phyloP scores from a whole-genome alignment of 30 jellyfish, hydroid and myxozoan species.

The Catostylus mosaicus region DNA sequence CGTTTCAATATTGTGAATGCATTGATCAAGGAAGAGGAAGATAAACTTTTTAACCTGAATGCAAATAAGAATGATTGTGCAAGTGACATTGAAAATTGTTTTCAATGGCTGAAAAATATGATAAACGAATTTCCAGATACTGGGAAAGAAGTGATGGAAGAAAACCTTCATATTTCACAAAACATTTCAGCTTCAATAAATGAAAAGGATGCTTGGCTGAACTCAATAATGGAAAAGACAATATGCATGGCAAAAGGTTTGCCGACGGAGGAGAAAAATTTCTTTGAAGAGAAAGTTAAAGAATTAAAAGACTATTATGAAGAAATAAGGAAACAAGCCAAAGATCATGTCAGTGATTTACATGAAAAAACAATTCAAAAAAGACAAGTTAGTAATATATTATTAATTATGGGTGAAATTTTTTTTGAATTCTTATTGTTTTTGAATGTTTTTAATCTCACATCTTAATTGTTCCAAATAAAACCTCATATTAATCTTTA shows the following conservation, averaged over 20 bases:
- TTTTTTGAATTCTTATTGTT: not conserved
- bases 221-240: conserved; percentile 7
- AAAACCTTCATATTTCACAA: conserved; percentile 9
- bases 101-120: conserved; percentile 42
- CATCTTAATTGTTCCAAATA: too few relatives aligned
- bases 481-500: too few relatives aligned
- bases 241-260: not conserved
- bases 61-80: not conserved
- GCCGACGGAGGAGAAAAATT: conserved; percentile 28
- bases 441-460: too few relatives aligned
- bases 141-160: conserved; percentile 39
- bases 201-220: conserved; percentile 25
- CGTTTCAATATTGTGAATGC: not conserved
- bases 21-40: conserved; percentile 27
- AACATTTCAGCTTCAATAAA: conserved; percentile 10
- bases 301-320: conserved; percentile 33
- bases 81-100: conserved; percentile 22
- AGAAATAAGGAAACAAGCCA: conserved; percentile 41
- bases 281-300: conserved; percentile 15
- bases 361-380: conserved; percentile 15
- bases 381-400: conserved; percentile 11
- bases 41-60: not conserved
- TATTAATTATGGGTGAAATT: not conserved
- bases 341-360: conserved; percentile 34
- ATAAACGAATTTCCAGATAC: conserved; percentile 49